Evolutionary conservation across 2,113 vertebrate genomes (phyloP).

Genomic region (Albula goreensis): DNA sequence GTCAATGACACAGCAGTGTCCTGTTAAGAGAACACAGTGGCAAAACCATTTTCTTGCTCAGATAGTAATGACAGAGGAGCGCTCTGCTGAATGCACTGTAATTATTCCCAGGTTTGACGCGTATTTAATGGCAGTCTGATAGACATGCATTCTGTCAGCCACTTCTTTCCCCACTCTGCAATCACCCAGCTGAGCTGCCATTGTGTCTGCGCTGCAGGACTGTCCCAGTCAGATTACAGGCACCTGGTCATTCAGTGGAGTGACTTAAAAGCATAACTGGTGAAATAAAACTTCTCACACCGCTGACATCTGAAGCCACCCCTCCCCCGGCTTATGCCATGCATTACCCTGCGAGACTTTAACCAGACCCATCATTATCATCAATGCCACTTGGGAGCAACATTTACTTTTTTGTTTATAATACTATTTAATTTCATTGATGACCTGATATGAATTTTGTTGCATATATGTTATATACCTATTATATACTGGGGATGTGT

Average conservation of each 20-base stretch:
- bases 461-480: no score
- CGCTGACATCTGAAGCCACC: neutral
- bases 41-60: neutral
- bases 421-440: neutral
- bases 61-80: neutral
- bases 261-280: no score
- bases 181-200: neutral
- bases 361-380: neutral
- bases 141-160: neutral
- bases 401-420: no score
- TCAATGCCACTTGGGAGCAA: neutral
- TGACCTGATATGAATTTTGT: no score
- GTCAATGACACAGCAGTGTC: neutral
- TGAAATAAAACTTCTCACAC: neutral
- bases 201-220: neutral
- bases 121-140: neutral
- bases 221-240: neutral
- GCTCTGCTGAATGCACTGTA: no score
- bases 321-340: neutral
- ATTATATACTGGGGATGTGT: no score
- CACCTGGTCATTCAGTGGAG: neutral
- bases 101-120: no score
- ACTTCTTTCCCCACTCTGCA: neutral
- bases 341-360: neutral
- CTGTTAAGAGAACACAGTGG: neutral